phyloP scores from a whole-genome alignment of 2,888 invertebrate species.

The Tortricodes alternella region DNA sequence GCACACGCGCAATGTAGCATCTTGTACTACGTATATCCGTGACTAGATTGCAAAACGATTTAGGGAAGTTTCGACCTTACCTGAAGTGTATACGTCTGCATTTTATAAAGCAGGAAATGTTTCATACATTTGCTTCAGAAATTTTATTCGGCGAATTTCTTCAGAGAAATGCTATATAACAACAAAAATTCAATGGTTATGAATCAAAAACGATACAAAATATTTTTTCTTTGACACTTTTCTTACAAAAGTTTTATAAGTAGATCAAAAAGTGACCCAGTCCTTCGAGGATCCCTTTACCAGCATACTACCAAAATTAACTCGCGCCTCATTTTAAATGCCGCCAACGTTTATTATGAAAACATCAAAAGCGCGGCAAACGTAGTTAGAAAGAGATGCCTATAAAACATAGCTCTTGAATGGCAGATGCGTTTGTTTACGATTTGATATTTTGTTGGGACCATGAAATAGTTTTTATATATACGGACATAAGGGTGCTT shows the following conservation, averaged over 20 bases:
- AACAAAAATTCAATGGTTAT: constrained; percentile 43
- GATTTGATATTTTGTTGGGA: constrained; percentile 70
- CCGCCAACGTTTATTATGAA: constrained; percentile 78
- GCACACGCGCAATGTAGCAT: constrained; percentile 47
- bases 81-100: neutral
- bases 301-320: constrained; percentile 71
- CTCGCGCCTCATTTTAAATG: constrained; percentile 79
- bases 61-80: constrained; percentile 48
- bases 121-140: constrained; percentile 72
- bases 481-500: constrained; percentile 64
- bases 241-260: constrained; percentile 65
- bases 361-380: constrained; percentile 79
- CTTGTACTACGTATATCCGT: constrained; percentile 80
- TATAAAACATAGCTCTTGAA: constrained; percentile 78
- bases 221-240: constrained; percentile 51
- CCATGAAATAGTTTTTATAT: constrained; percentile 77
- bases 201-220: constrained; percentile 40
- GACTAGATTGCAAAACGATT: constrained; percentile 46
- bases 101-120: constrained; percentile 37
- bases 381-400: constrained; percentile 77
- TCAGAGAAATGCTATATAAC: constrained; percentile 50
- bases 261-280: constrained; percentile 77
- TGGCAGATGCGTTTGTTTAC: constrained; percentile 77
- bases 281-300: constrained; percentile 67
- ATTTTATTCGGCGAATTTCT: constrained; percentile 58